Evolutionary conservation across 2,797 vertebrate species (phyloP).

Genomic region (Champsocephalus esox): DNA sequence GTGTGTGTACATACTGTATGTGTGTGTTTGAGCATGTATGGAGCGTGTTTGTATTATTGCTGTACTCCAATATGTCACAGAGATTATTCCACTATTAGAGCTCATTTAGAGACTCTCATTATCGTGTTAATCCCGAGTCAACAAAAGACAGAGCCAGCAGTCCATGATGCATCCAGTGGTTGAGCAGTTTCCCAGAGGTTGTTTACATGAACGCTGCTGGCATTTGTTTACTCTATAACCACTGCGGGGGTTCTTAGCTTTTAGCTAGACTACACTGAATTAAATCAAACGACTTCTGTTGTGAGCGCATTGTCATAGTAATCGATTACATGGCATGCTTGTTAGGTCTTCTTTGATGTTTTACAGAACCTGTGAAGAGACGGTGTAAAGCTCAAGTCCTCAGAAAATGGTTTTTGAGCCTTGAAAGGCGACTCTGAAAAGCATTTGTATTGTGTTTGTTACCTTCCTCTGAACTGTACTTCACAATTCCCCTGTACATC

Average conservation of each 20-base stretch:
- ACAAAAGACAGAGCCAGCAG: slow-evolving; percentile 46
- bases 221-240: neutral
- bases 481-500: too few relatives aligned
- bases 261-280: neutral
- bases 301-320: neutral
- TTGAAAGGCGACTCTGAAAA: neutral
- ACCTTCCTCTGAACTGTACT: too few relatives aligned
- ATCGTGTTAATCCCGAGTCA: slow-evolving; percentile 72
- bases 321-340: neutral
- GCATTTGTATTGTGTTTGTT: too few relatives aligned
- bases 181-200: slow-evolving; percentile 9
- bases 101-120: slow-evolving; percentile 68
- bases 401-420: neutral
- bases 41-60: slow-evolving; percentile 50
- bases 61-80: slow-evolving; percentile 64
- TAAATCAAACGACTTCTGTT: neutral
- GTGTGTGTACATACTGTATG: neutral
- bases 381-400: neutral
- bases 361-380: neutral
- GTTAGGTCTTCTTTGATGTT: slow-evolving; percentile 6
- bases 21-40: slow-evolving; percentile 4
- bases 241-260: slow-evolving; percentile 2
- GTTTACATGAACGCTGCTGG: slow-evolving; percentile 12
- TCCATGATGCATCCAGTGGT: slow-evolving; percentile 5
- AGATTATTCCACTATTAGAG: slow-evolving; percentile 74